phyloP scores from a whole-genome alignment of 1,140 invertebrate species.

The Anastatus disparis region DNA sequence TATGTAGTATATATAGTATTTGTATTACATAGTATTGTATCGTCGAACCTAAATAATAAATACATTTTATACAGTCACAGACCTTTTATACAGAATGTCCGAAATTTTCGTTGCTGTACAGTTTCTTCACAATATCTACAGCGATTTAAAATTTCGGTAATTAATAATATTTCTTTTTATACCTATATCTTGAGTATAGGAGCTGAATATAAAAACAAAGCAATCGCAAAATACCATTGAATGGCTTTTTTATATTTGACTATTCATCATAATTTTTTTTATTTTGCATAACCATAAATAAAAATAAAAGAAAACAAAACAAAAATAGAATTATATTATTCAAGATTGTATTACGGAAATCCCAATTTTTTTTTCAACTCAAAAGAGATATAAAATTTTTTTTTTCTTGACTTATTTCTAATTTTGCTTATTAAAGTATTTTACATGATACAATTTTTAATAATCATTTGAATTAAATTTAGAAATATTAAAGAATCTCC shows the following conservation, averaged over 20 bases:
- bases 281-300: conserved; percentile 1
- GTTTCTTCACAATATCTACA: conserved; percentile 21
- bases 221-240: conserved; percentile 7
- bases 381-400: conserved; percentile 22
- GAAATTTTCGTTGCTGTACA: conserved; percentile 43
- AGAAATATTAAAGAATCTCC: conserved; percentile 3
- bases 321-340: background rate
- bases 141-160: conserved; percentile 21
- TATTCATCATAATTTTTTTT: too few relatives aligned
- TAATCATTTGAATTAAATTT: conserved; percentile 18
- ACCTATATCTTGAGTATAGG: background rate
- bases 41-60: conserved; percentile 68
- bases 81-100: conserved; percentile 64
- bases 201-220: conserved; percentile 6
- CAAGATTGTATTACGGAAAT: background rate
- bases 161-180: conserved; percentile 20
- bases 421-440: background rate
- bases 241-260: too few relatives aligned
- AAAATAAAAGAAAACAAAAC: conserved; percentile 10
- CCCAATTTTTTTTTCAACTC: conserved; percentile 1
- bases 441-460: conserved; percentile 23
- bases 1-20: conserved; percentile 57
- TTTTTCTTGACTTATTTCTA: background rate
- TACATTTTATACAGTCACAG: conserved; percentile 67
- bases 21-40: conserved; percentile 61